Base-by-base conservation (phyloP, 2,888 invertebrate genomes). In the Calephelis perditalis region DNA sequence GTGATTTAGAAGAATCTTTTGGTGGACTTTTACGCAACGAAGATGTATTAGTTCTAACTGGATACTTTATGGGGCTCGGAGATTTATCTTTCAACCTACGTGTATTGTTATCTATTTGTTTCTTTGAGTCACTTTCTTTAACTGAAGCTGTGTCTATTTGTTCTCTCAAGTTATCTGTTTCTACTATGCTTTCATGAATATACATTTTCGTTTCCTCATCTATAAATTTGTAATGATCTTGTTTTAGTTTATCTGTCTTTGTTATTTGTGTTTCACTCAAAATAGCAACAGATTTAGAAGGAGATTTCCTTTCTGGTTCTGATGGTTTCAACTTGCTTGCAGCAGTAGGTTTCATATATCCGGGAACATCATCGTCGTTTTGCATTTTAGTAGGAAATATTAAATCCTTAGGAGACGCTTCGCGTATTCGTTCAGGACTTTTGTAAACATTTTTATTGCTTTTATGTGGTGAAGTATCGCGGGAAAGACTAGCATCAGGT, bases 151-250 rank as follows among this genome's bases (percentile, higher is more conserved):
- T 40, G 8, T 40, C 40, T 40, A 40, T 40, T 40, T 40, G 36
- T 3, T 52, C 36, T 52, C 35, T 26, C 11, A 36, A 1, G 35
- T 36, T 11, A n/a, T 7, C 11, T 35, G 35, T 35, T 35, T 52
- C 10, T 10, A 35, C 10, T 11, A 35, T 10, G 11, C 35, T 52
- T 61, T 69, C 69, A 64, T 70, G 73, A 57, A 78, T 76, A 59
- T 81, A 82, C 74, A 78, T 77, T 75, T 87, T 87, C 46, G 84
- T 86, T 78, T 88, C 86, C 70, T 86, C 87, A 49, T 86, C 85
- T 57, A 87, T 77, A 64, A 86, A 86, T 67, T 75, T 83, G 60
- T 84, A 83, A 63, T 86, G 81, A 59, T 86, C 81, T 68, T 84
- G 74, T 62, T 75, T 77, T 5, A 76, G 57, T 65, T 74, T 76